Evolutionary conservation across 2,888 invertebrate species (phyloP), one percentile per base, ranked within the genome.

Genomic region (Abscondita cerata): DNA sequence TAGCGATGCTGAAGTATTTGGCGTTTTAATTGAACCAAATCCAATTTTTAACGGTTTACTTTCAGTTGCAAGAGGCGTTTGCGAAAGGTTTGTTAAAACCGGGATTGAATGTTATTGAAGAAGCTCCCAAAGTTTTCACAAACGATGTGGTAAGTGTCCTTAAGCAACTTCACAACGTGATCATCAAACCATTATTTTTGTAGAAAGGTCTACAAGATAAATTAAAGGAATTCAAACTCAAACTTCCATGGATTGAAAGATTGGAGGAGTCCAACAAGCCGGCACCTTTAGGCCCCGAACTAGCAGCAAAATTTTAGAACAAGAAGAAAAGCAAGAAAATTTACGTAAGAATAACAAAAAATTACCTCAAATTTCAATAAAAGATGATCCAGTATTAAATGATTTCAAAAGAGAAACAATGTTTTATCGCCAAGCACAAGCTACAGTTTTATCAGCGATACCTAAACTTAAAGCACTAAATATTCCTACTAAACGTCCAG

Each of bases 401-500:
- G 97, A 98, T 79, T 96, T 97, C 74, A 92, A 92, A 76, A 83
- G 96, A 33, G 98, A 98, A 82, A 92, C 93, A 76, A 82, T 89
- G 67, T 94, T 95, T 68, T 91, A 95, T 73, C 83, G 94, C 16
- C 95, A 94, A 79, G 95, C 93, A 0, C 95, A 98, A 76, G 87
- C 91, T 16, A 90, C 97, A 0, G 94, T 94, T 0, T 70, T 95
- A 19, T 89, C 92, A 66, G 93, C 91, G 0, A 85, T 98, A 16
- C 88, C 89, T 46, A 86, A 86, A 68, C 81, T 99, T 6, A 91
- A 93, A 63, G 86, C 87, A 36, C 78, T 93, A 3, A 89, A 88
- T 15, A 81, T 97, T 47, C 83, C 87, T 0, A 96, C 95, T 0
- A 90, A 88, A 74, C 85, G 93, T 51, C 99, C 99, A 0, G 93